Evolutionary conservation across 2,797 vertebrate species (phyloP).

Genomic region (Florisuga fusca): DNA sequence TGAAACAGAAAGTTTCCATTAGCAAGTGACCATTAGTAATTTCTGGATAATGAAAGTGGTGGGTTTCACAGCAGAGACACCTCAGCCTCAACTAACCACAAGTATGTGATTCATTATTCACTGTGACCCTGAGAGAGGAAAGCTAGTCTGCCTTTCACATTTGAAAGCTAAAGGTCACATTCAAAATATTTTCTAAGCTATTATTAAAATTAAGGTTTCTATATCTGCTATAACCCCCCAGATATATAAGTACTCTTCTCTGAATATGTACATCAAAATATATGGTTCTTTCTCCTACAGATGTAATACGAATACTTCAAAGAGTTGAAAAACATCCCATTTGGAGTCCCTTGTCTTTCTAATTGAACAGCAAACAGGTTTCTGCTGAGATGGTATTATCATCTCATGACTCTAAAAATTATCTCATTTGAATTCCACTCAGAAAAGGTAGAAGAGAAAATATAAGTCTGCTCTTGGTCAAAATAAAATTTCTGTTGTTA

Average conservation of each 20-base stretch:
- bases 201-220: background rate
- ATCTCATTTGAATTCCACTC: background rate
- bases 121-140: background rate
- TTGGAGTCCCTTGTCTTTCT: background rate
- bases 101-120: background rate
- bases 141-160: background rate
- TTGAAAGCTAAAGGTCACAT: background rate
- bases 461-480: background rate
- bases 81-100: background rate
- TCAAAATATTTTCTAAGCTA: background rate
- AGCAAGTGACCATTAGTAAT: background rate
- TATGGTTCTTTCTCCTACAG: background rate
- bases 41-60: background rate
- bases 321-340: background rate
- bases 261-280: background rate
- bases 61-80: background rate
- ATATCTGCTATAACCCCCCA: background rate
- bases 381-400: background rate
- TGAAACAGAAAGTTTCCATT: background rate
- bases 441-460: background rate
- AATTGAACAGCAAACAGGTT: background rate
- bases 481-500: background rate
- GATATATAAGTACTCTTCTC: background rate
- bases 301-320: background rate
- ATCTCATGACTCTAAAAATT: background rate